A percentile compares a stretch with the other conserved stretches of the same genome.
phyloP scores from a whole-genome alignment of 1,140 invertebrate species.

The Aradophagus sp. region DNA sequence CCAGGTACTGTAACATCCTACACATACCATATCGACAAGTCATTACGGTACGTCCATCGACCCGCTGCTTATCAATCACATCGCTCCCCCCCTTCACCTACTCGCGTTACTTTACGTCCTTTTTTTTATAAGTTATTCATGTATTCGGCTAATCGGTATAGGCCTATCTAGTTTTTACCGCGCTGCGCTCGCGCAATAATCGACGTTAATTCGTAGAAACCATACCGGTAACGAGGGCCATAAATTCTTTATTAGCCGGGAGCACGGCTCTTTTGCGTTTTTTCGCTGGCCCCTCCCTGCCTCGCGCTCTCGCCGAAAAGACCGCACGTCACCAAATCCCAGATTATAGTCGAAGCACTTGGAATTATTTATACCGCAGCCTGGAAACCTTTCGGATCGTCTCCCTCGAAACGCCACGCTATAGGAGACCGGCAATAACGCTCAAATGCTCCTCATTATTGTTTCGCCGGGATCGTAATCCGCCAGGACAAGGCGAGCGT shows the following conservation, averaged over 20 bases:
- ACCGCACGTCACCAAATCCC: conserved; percentile 44
- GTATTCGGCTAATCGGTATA: conserved; percentile 74
- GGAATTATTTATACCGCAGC: conserved; percentile 57
- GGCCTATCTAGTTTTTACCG: conserved; percentile 70
- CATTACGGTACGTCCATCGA: too few relatives aligned
- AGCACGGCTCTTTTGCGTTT: conserved; percentile 55
- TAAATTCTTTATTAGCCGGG: conserved; percentile 73
- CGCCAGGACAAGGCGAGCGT: conserved; percentile 34
- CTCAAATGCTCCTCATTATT: conserved; percentile 49
- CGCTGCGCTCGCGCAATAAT: conserved; percentile 64
- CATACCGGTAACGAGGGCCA: conserved; percentile 70
- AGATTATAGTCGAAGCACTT: conserved; percentile 55
- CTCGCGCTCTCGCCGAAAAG: conserved; percentile 23
- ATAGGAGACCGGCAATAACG: conserved; percentile 52
- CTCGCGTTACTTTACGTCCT: too few relatives aligned
- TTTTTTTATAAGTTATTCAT: conserved; percentile 72
- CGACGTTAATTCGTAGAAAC: conserved; percentile 74
- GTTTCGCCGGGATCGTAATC: conserved; percentile 38
- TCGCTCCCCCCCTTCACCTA: too few relatives aligned
- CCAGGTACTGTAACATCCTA: too few relatives aligned
- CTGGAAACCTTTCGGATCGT: conserved; percentile 62
- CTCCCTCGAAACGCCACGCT: conserved; percentile 55
- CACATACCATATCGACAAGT: too few relatives aligned
- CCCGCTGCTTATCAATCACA: background rate
- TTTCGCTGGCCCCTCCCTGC: conserved; percentile 5